These are phyloP conservation scores for Pyxicephalus adspersus DNA, from an alignment of 2,113 vertebrate genomes.

Conservation along the genomic window DNA sequence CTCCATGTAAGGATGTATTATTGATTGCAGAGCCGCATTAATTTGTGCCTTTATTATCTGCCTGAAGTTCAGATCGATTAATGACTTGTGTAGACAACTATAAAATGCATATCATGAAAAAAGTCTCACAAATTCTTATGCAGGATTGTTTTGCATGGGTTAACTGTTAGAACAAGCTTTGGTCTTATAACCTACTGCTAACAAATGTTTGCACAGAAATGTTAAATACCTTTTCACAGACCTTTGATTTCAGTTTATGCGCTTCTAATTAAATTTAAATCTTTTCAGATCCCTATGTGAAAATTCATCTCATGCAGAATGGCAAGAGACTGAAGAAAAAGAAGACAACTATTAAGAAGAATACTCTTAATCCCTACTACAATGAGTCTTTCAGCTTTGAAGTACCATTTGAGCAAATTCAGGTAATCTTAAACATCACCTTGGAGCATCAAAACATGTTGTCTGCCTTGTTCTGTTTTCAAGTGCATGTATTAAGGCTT, in stretches of 20 bases:
- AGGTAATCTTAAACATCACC: conserved; percentile 78
- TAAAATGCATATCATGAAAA: no score
- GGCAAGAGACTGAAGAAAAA: conserved; percentile 99
- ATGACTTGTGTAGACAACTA: no score
- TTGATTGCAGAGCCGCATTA: no score
- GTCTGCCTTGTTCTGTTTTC: neutral
- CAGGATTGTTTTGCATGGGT: neutral
- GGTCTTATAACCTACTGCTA: neutral
- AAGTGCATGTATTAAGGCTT: neutral
- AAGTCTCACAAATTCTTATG: no score
- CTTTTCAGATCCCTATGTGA: conserved; percentile 92
- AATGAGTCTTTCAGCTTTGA: conserved; percentile 99
- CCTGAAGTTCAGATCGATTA: no score
- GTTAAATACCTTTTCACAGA: conserved; percentile 29
- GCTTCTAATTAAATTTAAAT: conserved; percentile 46
- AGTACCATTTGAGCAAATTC: conserved; percentile 99
- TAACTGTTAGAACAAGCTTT: neutral
- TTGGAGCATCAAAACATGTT: conserved; percentile 31
- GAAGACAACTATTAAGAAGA: conserved; percentile 99
- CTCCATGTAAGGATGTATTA: no score
- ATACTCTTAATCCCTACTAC: conserved; percentile 99
- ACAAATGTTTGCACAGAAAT: conserved; percentile 8
- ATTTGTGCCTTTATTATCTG: no score
- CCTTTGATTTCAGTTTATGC: conserved; percentile 13
- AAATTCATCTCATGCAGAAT: conserved; percentile 99